Percentiles rank a stretch among this genome's conserved stretches.
Evolutionary conservation across 2,113 vertebrate species (phyloP).

Genomic region (Brachionichthys hirsutus): DNA sequence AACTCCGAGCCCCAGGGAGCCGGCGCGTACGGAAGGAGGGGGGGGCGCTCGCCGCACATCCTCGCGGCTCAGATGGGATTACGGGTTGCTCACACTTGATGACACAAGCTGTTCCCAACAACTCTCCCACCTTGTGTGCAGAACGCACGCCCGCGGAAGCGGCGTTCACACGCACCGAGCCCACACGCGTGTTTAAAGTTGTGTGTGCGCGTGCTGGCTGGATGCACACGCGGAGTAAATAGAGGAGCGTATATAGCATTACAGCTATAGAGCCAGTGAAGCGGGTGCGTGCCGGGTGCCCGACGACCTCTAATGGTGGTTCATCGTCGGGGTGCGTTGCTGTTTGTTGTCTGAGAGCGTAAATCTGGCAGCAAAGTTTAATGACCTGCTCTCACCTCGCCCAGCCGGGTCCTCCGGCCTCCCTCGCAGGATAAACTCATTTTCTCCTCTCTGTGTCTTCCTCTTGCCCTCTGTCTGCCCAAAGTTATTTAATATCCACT

Average conservation of each 20-base stretch:
- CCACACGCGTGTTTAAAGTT: slow-evolving; percentile 23
- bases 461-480: slow-evolving; percentile 26
- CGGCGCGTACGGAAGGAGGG: not conserved
- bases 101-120: slow-evolving; percentile 69
- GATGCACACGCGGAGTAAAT: slow-evolving; percentile 1
- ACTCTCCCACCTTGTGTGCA: slow-evolving; percentile 55
- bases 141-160: slow-evolving; percentile 19
- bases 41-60: slow-evolving; percentile 6
- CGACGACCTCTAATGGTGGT: too few relatives aligned
- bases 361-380: slow-evolving; percentile 40
- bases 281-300: too few relatives aligned
- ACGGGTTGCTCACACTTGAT: slow-evolving; percentile 71
- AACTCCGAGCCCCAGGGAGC: slow-evolving; percentile 48
- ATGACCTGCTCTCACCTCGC: slow-evolving; percentile 26
- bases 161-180: slow-evolving; percentile 1
- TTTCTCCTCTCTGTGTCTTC: slow-evolving; percentile 27
- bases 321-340: too few relatives aligned
- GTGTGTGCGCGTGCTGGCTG: slow-evolving; percentile 5
- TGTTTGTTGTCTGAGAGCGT: not conserved
- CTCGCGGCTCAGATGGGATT: slow-evolving; percentile 71
- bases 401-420: slow-evolving; percentile 37
- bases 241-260: too few relatives aligned
- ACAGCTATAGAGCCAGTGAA: too few relatives aligned
- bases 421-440: slow-evolving; percentile 50
- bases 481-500: slow-evolving; percentile 67